Evolutionary conservation across 2,113 vertebrate species (phyloP).

Genomic region (Grus americana): DNA sequence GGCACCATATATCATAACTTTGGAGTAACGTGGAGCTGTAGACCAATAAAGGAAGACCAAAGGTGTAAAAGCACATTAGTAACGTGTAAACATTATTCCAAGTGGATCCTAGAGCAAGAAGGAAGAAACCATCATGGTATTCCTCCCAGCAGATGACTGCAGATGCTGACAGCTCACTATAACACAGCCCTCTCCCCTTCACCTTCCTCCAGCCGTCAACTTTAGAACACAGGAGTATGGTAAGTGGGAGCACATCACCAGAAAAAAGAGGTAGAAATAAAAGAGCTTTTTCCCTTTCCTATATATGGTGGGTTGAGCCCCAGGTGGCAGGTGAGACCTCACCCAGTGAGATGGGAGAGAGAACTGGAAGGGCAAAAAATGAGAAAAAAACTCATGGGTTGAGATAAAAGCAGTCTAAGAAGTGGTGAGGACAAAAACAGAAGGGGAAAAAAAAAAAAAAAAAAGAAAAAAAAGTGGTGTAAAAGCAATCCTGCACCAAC

Average conservation of each 20-base stretch:
- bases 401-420: not conserved
- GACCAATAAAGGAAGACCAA: not conserved
- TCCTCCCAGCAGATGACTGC: not conserved
- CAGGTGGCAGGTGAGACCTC: not conserved
- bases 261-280: not conserved
- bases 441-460: too few species aligned
- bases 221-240: not conserved
- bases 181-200: rapidly evolving
- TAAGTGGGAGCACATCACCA: not conserved
- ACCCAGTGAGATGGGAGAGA: not conserved
- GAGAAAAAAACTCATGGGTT: too few species aligned
- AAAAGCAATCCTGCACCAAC: not conserved
- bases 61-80: not conserved
- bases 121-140: not conserved
- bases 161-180: not conserved
- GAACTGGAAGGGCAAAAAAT: not conserved
- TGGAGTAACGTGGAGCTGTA: not conserved
- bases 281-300: not conserved
- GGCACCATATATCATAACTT: not conserved
- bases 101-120: not conserved
- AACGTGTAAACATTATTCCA: not conserved
- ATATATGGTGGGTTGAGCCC: not conserved
- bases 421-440: not conserved
- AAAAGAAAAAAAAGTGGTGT: not conserved
- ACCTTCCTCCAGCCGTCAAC: not conserved